Conservation (phyloP, 2,888 invertebrate genomes). For the Eubasilissa splendida region DNA sequence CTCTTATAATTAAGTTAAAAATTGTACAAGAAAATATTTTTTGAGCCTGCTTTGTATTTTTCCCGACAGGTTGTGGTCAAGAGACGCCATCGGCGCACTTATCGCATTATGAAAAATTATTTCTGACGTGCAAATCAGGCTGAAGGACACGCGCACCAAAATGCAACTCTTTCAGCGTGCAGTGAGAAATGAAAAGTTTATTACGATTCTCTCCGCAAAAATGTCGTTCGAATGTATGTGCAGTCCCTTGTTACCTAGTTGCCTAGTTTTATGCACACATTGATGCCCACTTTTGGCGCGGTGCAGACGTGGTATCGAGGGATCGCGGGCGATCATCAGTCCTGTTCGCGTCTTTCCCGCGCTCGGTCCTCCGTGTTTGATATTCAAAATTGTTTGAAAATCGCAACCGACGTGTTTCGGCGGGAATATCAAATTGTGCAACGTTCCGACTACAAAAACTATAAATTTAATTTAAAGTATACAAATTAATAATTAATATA, state of each 20-base stretch:
- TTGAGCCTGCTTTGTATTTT: too few species aligned
- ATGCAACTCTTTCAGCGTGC: neutral
- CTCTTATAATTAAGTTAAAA: too few species aligned
- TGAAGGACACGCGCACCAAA: neutral
- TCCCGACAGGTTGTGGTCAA: too few species aligned
- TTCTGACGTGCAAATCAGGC: conserved; percentile 9
- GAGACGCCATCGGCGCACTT: neutral
- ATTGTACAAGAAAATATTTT: too few species aligned
- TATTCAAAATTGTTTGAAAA: conserved; percentile 11
- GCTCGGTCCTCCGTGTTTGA: conserved; percentile 23
- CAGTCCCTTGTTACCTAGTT: neutral
- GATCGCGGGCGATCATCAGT: conserved; percentile 28
- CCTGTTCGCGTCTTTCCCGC: conserved; percentile 33
- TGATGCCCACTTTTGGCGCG: neutral
- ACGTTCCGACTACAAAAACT: too few species aligned
- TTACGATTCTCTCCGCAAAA: neutral
- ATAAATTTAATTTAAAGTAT: too few species aligned
- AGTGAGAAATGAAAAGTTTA: neutral
- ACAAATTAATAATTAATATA: too few species aligned
- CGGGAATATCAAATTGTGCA: neutral
- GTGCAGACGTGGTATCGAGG: conserved; percentile 21
- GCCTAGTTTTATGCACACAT: neutral
- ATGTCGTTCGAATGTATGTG: neutral
- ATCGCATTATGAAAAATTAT: conserved; percentile 17
- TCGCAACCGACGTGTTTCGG: neutral